A percentile compares a stretch with the other conserved stretches of the same genome.
Conservation (phyloP, 2,797 vertebrate species). For the Coilia nasus region DNA sequence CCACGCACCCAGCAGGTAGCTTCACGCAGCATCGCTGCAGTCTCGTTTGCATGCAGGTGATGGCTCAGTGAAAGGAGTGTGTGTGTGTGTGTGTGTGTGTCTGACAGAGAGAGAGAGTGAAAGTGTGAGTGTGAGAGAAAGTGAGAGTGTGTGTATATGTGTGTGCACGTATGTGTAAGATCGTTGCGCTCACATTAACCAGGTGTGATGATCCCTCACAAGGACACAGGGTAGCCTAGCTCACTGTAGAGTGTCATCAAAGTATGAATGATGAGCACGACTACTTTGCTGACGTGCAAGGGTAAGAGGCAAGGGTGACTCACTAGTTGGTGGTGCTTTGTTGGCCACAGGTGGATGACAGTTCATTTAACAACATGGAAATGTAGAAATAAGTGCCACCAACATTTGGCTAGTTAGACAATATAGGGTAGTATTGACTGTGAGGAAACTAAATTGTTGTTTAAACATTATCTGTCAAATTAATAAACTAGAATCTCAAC, state of each 20-base stretch:
- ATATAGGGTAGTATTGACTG: background rate
- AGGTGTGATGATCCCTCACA: background rate
- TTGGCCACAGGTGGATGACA: background rate
- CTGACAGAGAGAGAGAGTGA: background rate
- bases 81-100: background rate
- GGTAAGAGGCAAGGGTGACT: background rate
- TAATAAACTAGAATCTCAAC: too few species aligned
- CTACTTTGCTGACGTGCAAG: background rate
- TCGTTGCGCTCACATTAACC: slow-evolving; percentile 1
- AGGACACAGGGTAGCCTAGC: background rate
- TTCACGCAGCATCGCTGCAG: background rate
- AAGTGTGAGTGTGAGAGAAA: too few species aligned
- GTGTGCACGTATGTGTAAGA: too few species aligned
- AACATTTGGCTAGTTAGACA: background rate
- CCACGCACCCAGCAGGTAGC: background rate
- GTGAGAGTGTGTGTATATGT: too few species aligned
- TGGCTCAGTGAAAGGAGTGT: background rate
- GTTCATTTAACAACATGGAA: background rate
- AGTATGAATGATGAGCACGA: background rate
- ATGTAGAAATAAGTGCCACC: background rate
- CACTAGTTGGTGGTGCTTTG: background rate
- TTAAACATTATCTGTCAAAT: background rate
- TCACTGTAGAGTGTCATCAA: background rate
- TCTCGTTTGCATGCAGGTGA: slow-evolving; percentile 3
- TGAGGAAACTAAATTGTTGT: background rate